phyloP scores from a whole-genome alignment of 2,797 vertebrate species.

The Phyllotis vaccarum region DNA sequence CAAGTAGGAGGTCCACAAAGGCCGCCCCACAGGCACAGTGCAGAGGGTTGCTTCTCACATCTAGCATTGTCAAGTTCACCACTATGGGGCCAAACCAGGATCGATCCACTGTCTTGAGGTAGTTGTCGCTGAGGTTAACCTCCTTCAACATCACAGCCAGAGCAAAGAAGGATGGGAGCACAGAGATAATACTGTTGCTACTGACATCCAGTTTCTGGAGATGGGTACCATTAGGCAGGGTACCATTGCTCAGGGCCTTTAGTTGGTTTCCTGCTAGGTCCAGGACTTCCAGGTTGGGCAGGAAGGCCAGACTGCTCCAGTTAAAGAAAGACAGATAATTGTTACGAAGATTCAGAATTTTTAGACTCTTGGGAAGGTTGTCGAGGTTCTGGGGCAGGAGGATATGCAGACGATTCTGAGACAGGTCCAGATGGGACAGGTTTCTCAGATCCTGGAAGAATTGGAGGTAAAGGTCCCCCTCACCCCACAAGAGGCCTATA shows the following conservation, averaged over 20 bases:
- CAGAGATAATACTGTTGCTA: slow-evolving; percentile 59
- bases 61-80: slow-evolving; percentile 84
- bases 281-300: slow-evolving; percentile 65
- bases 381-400: slow-evolving; percentile 39
- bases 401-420: slow-evolving; percentile 71
- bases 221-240: slow-evolving; percentile 83
- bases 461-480: slow-evolving; percentile 74
- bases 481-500: slow-evolving; percentile 74
- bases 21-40: slow-evolving; percentile 90
- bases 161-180: slow-evolving; percentile 66
- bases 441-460: slow-evolving; percentile 74
- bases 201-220: slow-evolving; percentile 88
- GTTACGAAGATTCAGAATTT: slow-evolving; percentile 24
- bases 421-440: slow-evolving; percentile 74
- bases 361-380: slow-evolving; percentile 69
- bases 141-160: not conserved
- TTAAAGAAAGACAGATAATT: slow-evolving; percentile 81
- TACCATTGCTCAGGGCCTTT: slow-evolving; percentile 84
- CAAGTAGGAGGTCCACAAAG: slow-evolving; percentile 90
- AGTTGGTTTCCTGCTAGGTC: slow-evolving; percentile 88
- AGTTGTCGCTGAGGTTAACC: slow-evolving; percentile 92
- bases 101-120: slow-evolving; percentile 86
- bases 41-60: slow-evolving; percentile 91
- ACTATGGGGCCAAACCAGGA: slow-evolving; percentile 86
- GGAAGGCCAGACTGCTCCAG: slow-evolving; percentile 74